These are phyloP conservation scores for Ictidomys tridecemlineatus DNA, from an alignment of 2,113 vertebrate genomes.

Conservation along the genomic window DNA sequence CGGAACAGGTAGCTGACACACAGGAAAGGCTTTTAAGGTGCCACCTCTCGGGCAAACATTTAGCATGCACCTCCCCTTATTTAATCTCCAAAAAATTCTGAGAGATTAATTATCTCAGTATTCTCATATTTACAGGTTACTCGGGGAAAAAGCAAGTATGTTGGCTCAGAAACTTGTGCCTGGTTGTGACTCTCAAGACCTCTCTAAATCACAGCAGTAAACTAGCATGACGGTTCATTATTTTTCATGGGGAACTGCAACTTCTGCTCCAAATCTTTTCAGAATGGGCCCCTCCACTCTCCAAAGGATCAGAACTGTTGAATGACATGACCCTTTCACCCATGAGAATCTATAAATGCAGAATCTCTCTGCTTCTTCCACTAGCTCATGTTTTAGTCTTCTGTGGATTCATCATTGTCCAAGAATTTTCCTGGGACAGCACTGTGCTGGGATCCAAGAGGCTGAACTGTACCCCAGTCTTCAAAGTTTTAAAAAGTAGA, in stretches of 20 bases:
- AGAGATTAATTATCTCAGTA: slow-evolving; percentile 20
- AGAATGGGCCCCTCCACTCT: background rate
- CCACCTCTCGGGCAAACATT: background rate
- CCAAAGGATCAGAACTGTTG: background rate
- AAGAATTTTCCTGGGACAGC: background rate
- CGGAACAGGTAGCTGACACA: background rate
- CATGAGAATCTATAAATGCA: background rate
- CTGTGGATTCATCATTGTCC: background rate
- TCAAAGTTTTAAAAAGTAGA: background rate
- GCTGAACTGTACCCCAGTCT: background rate
- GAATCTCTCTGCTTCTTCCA: background rate
- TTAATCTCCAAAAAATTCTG: background rate
- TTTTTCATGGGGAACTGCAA: background rate
- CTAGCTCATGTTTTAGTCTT: background rate
- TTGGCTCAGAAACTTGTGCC: background rate
- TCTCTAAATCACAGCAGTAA: background rate
- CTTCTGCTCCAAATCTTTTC: background rate
- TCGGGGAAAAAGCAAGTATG: background rate
- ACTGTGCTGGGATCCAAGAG: background rate
- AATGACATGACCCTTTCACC: background rate
- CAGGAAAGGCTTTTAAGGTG: background rate
- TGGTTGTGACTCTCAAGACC: background rate
- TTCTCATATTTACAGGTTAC: background rate
- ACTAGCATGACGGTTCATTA: too few relatives aligned
- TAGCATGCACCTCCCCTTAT: background rate